Evolutionary conservation across 1,140 invertebrate genomes (phyloP).

Genomic region (Zaprionus capensis): DNA sequence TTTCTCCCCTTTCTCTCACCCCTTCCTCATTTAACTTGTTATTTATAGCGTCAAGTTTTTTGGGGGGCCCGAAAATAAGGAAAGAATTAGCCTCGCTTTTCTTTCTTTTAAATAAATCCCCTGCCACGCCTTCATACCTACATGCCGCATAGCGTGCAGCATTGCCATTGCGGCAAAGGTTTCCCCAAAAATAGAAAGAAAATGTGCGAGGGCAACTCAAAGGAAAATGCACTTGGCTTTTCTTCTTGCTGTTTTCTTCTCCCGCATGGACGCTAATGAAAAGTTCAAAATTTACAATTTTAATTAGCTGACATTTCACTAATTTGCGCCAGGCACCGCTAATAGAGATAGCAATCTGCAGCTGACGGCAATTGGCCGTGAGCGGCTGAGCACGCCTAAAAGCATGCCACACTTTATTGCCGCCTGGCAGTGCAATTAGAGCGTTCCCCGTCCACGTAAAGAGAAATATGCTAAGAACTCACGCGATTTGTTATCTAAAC

Average conservation of each 20-base stretch:
- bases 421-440: constrained; percentile 29
- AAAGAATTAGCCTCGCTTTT: constrained; percentile 52
- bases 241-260: constrained; percentile 13
- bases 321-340: constrained; percentile 26
- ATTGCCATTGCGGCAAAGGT: constrained; percentile 46
- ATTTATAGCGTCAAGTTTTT: constrained; percentile 65
- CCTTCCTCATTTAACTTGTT: constrained; percentile 32
- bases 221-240: constrained; percentile 51
- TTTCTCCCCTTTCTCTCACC: not conserved
- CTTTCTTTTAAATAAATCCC: constrained; percentile 7
- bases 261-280: constrained; percentile 31
- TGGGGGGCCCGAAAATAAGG: constrained; percentile 20
- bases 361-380: not conserved
- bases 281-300: constrained; percentile 79
- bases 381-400: constrained; percentile 21
- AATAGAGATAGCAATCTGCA: constrained; percentile 25
- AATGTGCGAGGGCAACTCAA: not conserved
- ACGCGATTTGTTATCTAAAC: constrained; percentile 32
- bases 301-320: constrained; percentile 73
- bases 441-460: not conserved
- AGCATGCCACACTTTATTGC: constrained; percentile 23
- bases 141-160: constrained; percentile 26
- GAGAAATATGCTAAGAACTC: constrained; percentile 25
- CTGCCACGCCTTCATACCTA: not conserved
- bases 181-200: not conserved